Base-by-base conservation (phyloP, 2,797 vertebrate genomes). In the Gouania willdenowi region DNA sequence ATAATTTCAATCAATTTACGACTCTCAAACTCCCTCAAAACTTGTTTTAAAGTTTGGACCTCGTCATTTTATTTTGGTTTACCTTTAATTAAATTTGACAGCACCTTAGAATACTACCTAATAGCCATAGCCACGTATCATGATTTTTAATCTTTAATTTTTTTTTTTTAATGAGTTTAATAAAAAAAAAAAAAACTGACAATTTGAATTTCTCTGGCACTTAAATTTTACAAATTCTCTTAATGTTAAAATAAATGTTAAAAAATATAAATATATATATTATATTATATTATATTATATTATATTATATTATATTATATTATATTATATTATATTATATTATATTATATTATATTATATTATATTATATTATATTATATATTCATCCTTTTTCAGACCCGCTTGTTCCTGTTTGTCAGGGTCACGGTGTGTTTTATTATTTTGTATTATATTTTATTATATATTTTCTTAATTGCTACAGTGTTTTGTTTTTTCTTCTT, bases 1-100 rank as follows among this genome's bases (percentile, higher is more conserved):
- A 41, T 48, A 44, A 60, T 55, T 12, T 37, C 34, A 62, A 64
- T 39, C 66, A 18, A 24, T 40, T 17, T 17, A 35, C 39, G 53
- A 64, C 52, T 51, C 66, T 47, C 29, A 61, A 75, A 75, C 29
- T 57, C 48, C 27, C 42, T 45, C 2, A 41, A 3, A 70, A 73
- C 58, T 75, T 41, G 28, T 4, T 37, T 56, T 21, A 67, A 72
- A 70, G 49, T 71, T 71, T 54, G 9, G 19, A 60, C 33, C 41
- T 54, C 34, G 32, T 9, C 49, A 27, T n/a, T 49, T 16, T 68
- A 12, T n/a, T 10, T 32, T 35, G 26, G 8, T n/a, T n/a, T n/a
- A n/a, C 13, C n/a, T 22, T 17, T 69, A 6, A 1, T 19, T n/a
- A n/a, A n/a, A n/a, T n/a, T n/a, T n/a, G n/a, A n/a, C n/a, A n/a